Conservation (phyloP, 2,888 invertebrate genomes). For the Sialis fuliginosa region DNA sequence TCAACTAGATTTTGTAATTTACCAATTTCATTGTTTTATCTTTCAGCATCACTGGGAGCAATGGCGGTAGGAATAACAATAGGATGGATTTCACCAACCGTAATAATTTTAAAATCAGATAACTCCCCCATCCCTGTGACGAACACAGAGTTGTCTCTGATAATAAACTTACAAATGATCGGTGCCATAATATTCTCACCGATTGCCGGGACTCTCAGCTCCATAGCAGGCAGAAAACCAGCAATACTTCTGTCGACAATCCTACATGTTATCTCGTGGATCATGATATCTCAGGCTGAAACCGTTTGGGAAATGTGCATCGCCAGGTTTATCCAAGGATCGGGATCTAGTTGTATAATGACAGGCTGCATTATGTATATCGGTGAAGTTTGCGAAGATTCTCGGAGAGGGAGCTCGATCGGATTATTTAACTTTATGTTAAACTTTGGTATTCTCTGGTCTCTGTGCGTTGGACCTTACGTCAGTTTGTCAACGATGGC, state of each 20-base stretch:
- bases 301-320: conserved; percentile 33
- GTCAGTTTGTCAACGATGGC: conserved; percentile 25
- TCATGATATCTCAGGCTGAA: conserved; percentile 33
- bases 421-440: conserved; percentile 30
- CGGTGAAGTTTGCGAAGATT: conserved; percentile 30
- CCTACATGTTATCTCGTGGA: conserved; percentile 37
- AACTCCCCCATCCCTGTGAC: conserved; percentile 27
- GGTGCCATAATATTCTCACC: conserved; percentile 39
- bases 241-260: conserved; percentile 34
- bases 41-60: neutral
- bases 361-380: conserved; percentile 28
- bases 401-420: conserved; percentile 29
- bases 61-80: neutral
- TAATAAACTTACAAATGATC: conserved; percentile 38
- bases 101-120: conserved; percentile 23
- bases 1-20: neutral
- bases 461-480: conserved; percentile 20
- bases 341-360: conserved; percentile 22
- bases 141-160: conserved; percentile 30
- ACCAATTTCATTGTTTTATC: neutral
- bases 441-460: conserved; percentile 28
- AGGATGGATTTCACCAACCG: conserved; percentile 34
- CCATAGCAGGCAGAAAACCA: conserved; percentile 37
- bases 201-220: conserved; percentile 39
- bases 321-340: conserved; percentile 29